Evolutionary conservation across 2,888 invertebrate genomes (phyloP).

Genomic region (Lycocerus yunnanus): DNA sequence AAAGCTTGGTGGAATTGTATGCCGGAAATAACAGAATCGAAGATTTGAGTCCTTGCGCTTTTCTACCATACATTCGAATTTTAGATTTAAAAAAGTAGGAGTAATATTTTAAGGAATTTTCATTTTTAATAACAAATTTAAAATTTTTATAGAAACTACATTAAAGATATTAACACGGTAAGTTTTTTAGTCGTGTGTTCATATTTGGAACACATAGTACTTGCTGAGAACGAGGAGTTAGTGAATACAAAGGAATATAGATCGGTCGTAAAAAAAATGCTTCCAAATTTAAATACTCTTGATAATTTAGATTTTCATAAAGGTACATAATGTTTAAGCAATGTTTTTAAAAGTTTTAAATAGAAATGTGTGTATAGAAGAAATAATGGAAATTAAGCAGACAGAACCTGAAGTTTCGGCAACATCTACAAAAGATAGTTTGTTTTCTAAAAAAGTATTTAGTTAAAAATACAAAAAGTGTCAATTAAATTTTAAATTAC

Average conservation of each 20-base stretch:
- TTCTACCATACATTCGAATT: conserved; percentile 56
- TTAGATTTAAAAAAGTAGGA: conserved; percentile 57
- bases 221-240: conserved; percentile 54
- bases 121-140: background rate
- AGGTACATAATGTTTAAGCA: conserved; percentile 14
- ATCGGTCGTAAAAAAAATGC: conserved; percentile 33
- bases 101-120: conserved; percentile 31
- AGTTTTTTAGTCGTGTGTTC: conserved; percentile 51
- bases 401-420: background rate
- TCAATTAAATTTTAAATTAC: background rate
- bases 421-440: background rate
- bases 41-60: conserved; percentile 66
- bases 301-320: conserved; percentile 46
- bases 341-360: background rate
- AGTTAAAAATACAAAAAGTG: background rate
- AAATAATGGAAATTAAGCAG: background rate
- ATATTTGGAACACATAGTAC: conserved; percentile 45
- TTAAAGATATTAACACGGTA: conserved; percentile 45
- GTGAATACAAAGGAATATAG: conserved; percentile 27
- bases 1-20: conserved; percentile 64
- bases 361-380: background rate
- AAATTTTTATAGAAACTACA: conserved; percentile 47
- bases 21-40: conserved; percentile 67
- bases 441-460: background rate
- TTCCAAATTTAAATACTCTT: conserved; percentile 52